A percentile compares a stretch with the other conserved stretches of the same genome.
Evolutionary conservation across 2,113 vertebrate genomes (phyloP).

Genomic region (Perccottus glenii): DNA sequence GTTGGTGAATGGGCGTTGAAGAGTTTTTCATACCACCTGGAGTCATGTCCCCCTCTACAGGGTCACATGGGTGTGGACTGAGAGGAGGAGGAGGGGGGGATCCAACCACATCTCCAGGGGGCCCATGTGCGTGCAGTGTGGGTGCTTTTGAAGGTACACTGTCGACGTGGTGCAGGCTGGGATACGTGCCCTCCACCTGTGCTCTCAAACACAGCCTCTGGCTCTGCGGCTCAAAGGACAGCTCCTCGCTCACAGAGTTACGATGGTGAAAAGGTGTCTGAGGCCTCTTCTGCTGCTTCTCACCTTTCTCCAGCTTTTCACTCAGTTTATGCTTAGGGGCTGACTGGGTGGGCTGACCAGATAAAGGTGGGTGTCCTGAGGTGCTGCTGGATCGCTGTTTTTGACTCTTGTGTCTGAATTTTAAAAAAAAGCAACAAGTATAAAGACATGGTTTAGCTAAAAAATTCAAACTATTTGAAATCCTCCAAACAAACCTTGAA

Average conservation of each 20-base stretch:
- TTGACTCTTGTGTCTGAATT: constrained; percentile 90
- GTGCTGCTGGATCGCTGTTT: constrained; percentile 88
- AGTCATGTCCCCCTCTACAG: constrained; percentile 81
- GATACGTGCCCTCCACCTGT: constrained; percentile 88
- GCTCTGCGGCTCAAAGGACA: constrained; percentile 86
- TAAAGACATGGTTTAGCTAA: neutral
- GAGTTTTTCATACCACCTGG: constrained; percentile 83
- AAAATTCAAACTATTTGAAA: neutral
- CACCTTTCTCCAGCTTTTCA: constrained; percentile 94
- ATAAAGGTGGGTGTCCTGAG: constrained; percentile 87
- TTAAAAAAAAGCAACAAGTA: neutral
- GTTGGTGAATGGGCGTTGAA: constrained; percentile 91
- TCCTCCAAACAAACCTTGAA: constrained; percentile 80
- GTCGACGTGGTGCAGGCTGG: constrained; percentile 85
- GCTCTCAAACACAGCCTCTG: constrained; percentile 88
- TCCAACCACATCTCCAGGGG: constrained; percentile 81
- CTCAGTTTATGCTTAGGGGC: constrained; percentile 93
- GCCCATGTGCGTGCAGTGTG: constrained; percentile 81
- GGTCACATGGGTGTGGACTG: constrained; percentile 94
- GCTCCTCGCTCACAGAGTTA: constrained; percentile 87
- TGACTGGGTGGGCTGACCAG: constrained; percentile 85
- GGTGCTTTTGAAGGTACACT: constrained; percentile 84
- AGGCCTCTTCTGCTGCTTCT: constrained; percentile 96
- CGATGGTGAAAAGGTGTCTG: constrained; percentile 96
- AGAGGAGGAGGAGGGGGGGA: constrained; percentile 95